These are phyloP conservation scores for Anthopleura sola DNA, from an alignment of 64 coral and sea anemone species.

Conservation along the genomic window DNA sequence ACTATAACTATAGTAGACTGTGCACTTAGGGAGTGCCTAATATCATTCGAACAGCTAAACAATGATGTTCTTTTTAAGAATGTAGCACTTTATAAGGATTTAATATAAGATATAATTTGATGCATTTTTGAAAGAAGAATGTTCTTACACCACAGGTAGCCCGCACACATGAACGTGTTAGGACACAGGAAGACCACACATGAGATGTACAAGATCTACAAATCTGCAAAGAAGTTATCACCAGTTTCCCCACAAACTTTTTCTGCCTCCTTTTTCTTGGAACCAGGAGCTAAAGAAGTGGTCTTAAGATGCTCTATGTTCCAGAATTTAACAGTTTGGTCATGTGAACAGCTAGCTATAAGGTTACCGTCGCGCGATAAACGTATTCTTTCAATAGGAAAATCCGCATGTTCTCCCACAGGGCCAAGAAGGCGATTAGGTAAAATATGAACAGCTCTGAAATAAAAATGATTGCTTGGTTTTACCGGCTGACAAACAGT, in stretches of 20 bases:
- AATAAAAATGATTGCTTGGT: neutral
- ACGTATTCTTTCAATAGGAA: constrained; percentile 89
- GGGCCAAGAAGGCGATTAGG: constrained; percentile 79
- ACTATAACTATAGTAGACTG: no score
- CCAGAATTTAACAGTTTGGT: constrained; percentile 88
- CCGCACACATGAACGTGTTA: no score
- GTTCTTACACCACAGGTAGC: neutral
- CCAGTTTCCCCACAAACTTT: constrained; percentile 6
- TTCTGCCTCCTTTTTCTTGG: constrained; percentile 39
- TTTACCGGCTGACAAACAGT: neutral
- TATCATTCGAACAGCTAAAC: neutral
- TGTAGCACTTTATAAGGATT: no score
- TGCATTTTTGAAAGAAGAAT: no score
- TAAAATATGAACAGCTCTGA: constrained; percentile 85
- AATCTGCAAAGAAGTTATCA: constrained; percentile 87
- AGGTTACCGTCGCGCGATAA: constrained; percentile 61
- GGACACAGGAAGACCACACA: neutral
- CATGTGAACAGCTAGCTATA: constrained; percentile 88
- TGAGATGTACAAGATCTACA: constrained; percentile 26
- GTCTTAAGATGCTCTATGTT: constrained; percentile 68
- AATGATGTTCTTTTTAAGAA: neutral
- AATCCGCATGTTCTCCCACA: constrained; percentile 84
- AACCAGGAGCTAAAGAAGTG: constrained; percentile 28
- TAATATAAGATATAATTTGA: no score
- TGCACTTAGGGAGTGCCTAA: no score